phyloP scores from a whole-genome alignment of 2,888 invertebrate species.

The Ganaspis brasiliensis region DNA sequence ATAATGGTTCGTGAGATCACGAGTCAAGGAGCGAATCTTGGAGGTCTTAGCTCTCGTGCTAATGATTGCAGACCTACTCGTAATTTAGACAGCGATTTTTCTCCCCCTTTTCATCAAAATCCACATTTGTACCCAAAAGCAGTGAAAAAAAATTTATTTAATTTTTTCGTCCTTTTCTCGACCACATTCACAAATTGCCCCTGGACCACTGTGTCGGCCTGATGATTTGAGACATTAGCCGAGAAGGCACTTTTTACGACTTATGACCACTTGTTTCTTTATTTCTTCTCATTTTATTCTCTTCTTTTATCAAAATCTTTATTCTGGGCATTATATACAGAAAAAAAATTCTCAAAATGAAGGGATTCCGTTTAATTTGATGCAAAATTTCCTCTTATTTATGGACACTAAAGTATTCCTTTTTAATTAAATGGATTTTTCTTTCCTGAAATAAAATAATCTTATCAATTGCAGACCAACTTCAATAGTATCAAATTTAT shows the following conservation, averaged over 20 bases:
- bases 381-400: no score
- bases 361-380: no score
- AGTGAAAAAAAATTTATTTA: not conserved
- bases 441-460: no score
- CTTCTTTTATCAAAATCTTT: no score
- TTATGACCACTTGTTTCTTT: not conserved
- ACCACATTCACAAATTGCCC: slow-evolving; percentile 13
- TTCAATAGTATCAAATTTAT: no score
- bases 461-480: no score
- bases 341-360: no score
- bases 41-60: slow-evolving; percentile 41
- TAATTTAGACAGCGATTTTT: slow-evolving; percentile 24
- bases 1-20: slow-evolving; percentile 44
- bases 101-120: slow-evolving; percentile 23
- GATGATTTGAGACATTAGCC: slow-evolving; percentile 16
- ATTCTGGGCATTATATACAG: no score
- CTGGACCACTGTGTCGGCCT: slow-evolving; percentile 1
- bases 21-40: slow-evolving; percentile 30
- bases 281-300: not conserved
- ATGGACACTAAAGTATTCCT: no score
- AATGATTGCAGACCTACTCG: slow-evolving; percentile 22
- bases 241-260: not conserved
- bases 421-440: no score
- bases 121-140: slow-evolving; percentile 19
- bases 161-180: not conserved